Conservation (phyloP, 2,113 vertebrate genomes). For the Noturus placidus region DNA sequence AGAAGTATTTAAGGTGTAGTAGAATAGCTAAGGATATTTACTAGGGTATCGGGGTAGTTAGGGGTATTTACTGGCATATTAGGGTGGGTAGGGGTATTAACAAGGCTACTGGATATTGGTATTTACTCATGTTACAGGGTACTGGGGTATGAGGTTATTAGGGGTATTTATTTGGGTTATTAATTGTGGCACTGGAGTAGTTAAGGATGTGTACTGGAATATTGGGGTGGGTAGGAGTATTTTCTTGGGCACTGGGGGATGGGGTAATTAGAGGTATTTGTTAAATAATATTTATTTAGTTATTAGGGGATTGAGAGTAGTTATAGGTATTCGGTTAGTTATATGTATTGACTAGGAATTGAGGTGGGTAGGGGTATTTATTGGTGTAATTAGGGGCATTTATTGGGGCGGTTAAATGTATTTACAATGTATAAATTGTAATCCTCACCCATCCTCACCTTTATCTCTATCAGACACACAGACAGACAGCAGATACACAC, state of each 20-base stretch:
- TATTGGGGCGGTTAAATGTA: not conserved
- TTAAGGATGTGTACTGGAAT: not conserved
- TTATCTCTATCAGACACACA: slow-evolving; percentile 9
- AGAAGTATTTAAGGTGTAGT: not conserved
- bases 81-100: not conserved
- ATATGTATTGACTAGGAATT: not conserved
- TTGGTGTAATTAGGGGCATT: not conserved
- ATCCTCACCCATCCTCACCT: not conserved
- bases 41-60: not conserved
- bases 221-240: not conserved
- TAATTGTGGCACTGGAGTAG: not conserved
- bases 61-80: no score
- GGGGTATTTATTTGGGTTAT: not conserved
- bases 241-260: not conserved
- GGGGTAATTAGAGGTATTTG: not conserved
- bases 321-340: not conserved
- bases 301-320: not conserved
- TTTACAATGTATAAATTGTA: not conserved
- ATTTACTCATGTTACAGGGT: not conserved
- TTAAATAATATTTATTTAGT: no score
- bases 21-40: not conserved
- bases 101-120: not conserved
- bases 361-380: not conserved
- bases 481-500: slow-evolving; percentile 34
- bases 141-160: not conserved